Evolutionary conservation across 2,113 vertebrate species (phyloP), one percentile per base, ranked within the genome.

Genomic region (Festucalex cinctus): DNA sequence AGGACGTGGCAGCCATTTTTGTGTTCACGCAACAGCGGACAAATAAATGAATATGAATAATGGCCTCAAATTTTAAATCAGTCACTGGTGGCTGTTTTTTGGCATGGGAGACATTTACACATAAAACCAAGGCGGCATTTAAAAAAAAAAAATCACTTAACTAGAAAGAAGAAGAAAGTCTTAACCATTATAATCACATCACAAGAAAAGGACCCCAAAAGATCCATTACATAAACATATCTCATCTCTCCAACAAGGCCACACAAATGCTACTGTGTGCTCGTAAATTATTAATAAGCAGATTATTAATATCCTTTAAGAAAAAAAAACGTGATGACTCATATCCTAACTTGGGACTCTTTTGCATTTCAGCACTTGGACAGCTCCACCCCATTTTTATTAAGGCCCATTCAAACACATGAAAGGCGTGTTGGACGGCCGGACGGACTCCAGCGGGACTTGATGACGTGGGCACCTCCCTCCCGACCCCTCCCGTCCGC

Each of bases 401-500:
- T 54, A 68, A 28, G 39, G 17, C 36, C 22, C 24, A 22, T 26
- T 22, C 51, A 24, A 17, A 46, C 43, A 46, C 16, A 46, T 46
- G 43, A 2, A n/a, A 14, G 39, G 44, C 12, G 16, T 17, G 44
- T 17, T 16, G 43, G 43, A 17, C 16, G 49, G 49, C 13, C 24
- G 51, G 22, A 54, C n/a, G 22, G 24, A 26, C 51, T 26, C 51
- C 93, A 93, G 93, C 93, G 95, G 94, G 94, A 94, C 92, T 82
- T n/a, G 35, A 12, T 65, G 56, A 83, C 97, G 96, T 97, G 95
- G 96, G 96, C 93, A 92, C 92, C 92, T 35, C 91, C 77, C 66
- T 41, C 65, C 48, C 58, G 13, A 10, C 39, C 36, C 69, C 19
- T 53, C 57, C 22, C 24, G 28, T 60, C 51, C 26, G 63, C 22